These are phyloP conservation scores for Apistogramma diplotaenia DNA, from an alignment of 2,113 vertebrate genomes.

Conservation along the genomic window DNA sequence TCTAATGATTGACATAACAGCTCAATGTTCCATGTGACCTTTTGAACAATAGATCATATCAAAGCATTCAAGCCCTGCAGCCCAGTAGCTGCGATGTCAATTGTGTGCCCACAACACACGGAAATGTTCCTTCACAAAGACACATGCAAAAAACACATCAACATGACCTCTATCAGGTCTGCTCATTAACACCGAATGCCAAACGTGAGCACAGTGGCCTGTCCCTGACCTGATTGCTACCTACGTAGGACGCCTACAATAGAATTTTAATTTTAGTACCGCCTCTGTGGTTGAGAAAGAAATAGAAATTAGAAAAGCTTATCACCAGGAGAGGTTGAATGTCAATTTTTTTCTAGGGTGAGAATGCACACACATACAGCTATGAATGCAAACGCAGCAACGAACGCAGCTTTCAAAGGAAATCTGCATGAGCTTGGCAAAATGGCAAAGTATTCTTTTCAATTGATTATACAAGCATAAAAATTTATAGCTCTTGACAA, in stretches of 20 bases:
- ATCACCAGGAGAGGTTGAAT: background rate
- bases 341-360: background rate
- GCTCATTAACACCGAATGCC: background rate
- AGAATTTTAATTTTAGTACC: background rate
- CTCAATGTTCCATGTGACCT: conserved; percentile 40
- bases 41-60: conserved; percentile 22
- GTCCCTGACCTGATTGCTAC: background rate
- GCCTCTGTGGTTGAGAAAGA: background rate
- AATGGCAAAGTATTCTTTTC: background rate
- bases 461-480: background rate
- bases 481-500: background rate
- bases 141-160: background rate
- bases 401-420: background rate
- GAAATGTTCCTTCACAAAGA: background rate
- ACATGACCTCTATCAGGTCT: background rate
- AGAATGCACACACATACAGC: background rate
- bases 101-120: background rate
- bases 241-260: background rate
- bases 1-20: conserved; percentile 13
- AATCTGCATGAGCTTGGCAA: background rate
- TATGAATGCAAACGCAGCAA: background rate
- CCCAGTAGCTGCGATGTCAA: conserved; percentile 8
- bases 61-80: conserved; percentile 11
- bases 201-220: background rate
- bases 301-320: background rate